Evolutionary conservation across 2,797 vertebrate genomes (phyloP).

Genomic region (Coregonus sp.): DNA sequence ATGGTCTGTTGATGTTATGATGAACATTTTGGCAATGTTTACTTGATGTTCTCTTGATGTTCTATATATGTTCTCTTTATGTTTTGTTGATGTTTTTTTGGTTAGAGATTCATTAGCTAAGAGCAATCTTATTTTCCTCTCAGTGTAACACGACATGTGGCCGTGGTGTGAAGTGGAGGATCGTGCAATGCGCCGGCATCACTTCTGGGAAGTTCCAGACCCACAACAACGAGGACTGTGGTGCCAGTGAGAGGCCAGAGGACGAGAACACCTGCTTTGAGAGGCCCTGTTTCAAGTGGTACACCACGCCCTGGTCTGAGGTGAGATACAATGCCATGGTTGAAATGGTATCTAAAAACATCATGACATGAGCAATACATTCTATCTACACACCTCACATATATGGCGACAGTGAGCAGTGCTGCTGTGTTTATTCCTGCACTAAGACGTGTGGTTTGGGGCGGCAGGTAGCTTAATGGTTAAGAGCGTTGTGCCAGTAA

Average conservation of each 20-base stretch:
- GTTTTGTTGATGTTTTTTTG: neutral
- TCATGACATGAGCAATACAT: neutral
- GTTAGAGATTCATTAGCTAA: neutral
- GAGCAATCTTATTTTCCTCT: neutral
- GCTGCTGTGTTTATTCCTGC: no score
- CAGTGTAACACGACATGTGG: constrained; percentile 96
- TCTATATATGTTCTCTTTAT: neutral
- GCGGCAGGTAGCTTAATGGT: no score
- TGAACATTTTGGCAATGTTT: no score
- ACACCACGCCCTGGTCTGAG: constrained; percentile 98
- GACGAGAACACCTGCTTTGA: constrained; percentile 93
- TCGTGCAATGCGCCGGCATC: constrained; percentile 87
- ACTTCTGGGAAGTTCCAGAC: constrained; percentile 85
- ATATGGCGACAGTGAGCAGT: no score
- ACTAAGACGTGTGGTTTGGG: no score
- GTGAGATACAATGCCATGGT: constrained; percentile 62
- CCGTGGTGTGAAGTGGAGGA: constrained; percentile 86
- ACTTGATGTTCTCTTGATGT: no score
- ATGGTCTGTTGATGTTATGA: no score
- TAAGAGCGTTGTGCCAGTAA: no score
- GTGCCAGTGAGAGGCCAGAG: constrained; percentile 73
- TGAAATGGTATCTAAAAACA: no score
- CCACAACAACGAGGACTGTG: constrained; percentile 77
- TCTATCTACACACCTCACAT: no score
- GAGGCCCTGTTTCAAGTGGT: constrained; percentile 97